Evolutionary conservation across 2,113 vertebrate genomes (phyloP), one percentile per base, ranked within the genome.

Genomic region (Centropus unirufus): DNA sequence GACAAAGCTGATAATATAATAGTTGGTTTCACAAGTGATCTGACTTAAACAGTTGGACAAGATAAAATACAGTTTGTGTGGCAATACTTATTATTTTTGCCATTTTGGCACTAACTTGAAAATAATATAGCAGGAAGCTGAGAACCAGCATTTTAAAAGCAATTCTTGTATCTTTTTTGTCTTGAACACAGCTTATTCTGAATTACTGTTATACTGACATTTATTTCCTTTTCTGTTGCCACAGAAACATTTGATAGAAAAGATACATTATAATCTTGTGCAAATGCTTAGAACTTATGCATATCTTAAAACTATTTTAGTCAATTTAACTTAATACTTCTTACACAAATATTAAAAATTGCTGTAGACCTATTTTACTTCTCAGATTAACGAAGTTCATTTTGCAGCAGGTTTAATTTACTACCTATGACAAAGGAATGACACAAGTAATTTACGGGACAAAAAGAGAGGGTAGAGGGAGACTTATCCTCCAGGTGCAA

Each of bases 221-320:
- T 84, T 79, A 93, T 92, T 92, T 93, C 18, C 32, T 89, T 75
- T 87, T 26, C 70, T 67, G 22, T 91, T 88, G 84, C 73, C 79
- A 74, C 23, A 39, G 51, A 42, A 89, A 76, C 22, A 29, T 64
- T 85, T 90, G 42, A 85, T 46, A 52, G 39, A 51, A 69, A 90
- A 73, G 14, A 6, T 46, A 52, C 19, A 40, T 83, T 70, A 72
- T 64, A 59, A 78, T 62, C 47, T 49, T 73, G 18, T 46, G 19
- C 18, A 80, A 85, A 66, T 54, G 13, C 8, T 89, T 61, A 32
- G 16, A 89, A 82, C 52, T 79, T 47, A 58, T 67, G 87, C 67
- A 40, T 70, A 70, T 29, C 13, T 32, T 90, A 55, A 84, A 83
- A 59, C 5, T 74, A 49, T 77, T 67, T 57, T 32, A 77, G 36